Evolutionary conservation across 1,140 invertebrate species (phyloP).

Genomic region (Drosophila leontia): DNA sequence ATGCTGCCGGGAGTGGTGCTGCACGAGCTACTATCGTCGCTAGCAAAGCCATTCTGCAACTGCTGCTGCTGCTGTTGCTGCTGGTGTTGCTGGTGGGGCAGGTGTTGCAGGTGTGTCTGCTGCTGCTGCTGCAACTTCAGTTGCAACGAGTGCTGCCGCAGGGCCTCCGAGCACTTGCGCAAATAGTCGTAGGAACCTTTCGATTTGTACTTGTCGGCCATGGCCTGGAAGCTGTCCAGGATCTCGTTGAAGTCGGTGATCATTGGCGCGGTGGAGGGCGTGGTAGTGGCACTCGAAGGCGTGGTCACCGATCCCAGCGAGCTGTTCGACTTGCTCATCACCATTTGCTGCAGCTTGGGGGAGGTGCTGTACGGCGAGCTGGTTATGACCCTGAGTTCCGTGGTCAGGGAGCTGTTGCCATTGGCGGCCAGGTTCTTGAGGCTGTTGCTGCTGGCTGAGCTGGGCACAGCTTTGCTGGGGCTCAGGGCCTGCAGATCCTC

Average conservation of each 20-base stretch:
- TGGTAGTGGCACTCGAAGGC: constrained; percentile 71
- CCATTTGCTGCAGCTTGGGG: constrained; percentile 62
- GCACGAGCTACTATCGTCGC: constrained; percentile 83
- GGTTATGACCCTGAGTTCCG: constrained; percentile 71
- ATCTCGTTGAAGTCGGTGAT: constrained; percentile 84
- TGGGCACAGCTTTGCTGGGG: constrained; percentile 72
- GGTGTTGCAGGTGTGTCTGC: constrained; percentile 42
- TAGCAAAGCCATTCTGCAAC: constrained; percentile 66
- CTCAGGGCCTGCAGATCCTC: constrained; percentile 83
- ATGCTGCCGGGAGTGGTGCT: constrained; percentile 86
- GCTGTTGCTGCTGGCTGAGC: constrained; percentile 65
- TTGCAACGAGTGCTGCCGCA: constrained; percentile 80
- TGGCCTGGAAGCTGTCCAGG: constrained; percentile 82
- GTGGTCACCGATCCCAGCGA: constrained; percentile 66
- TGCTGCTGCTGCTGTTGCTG: constrained; percentile 54
- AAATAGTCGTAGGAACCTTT: constrained; percentile 84
- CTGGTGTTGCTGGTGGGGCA: constrained; percentile 32
- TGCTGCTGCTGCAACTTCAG: constrained; percentile 70
- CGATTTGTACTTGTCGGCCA: constrained; percentile 84
- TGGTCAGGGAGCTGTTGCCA: constrained; percentile 50
- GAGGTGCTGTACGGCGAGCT: constrained; percentile 66
- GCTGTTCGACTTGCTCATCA: constrained; percentile 71
- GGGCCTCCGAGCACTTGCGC: constrained; percentile 83
- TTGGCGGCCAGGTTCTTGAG: constrained; percentile 64
- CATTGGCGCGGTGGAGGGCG: constrained; percentile 77